Percentiles rank a stretch among this genome's conserved stretches.
phyloP scores from a whole-genome alignment of 1,140 invertebrate genomes.

The Drosophila fuyamai region DNA sequence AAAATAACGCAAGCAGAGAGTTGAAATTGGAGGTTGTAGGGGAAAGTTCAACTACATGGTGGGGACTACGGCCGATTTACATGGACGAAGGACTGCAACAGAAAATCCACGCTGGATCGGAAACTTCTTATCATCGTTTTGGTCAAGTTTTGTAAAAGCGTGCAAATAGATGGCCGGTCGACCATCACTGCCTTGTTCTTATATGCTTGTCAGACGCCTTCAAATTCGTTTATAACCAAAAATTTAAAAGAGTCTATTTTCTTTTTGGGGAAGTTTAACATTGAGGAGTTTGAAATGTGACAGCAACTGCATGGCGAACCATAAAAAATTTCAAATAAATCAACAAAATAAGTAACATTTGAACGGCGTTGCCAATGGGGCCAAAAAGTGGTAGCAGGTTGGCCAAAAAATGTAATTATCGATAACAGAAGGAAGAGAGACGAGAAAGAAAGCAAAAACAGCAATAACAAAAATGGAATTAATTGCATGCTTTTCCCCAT shows the following conservation, averaged over 20 bases:
- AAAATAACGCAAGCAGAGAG: slow-evolving; percentile 60
- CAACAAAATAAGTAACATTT: slow-evolving; percentile 4
- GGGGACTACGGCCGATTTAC: slow-evolving; percentile 32
- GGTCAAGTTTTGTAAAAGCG: slow-evolving; percentile 35
- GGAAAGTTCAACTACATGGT: not conserved
- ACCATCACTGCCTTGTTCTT: slow-evolving; percentile 27
- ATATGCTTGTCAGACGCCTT: slow-evolving; percentile 25
- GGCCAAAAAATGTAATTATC: slow-evolving; percentile 24
- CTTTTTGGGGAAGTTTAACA: slow-evolving; percentile 38
- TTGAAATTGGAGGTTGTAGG: not conserved
- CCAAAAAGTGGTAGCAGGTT: not conserved
- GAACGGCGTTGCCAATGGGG: slow-evolving; percentile 9
- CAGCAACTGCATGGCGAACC: slow-evolving; percentile 28
- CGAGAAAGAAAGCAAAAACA: slow-evolving; percentile 3
- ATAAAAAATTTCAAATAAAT: not conserved
- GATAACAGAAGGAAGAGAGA: slow-evolving; percentile 13
- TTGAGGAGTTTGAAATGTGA: slow-evolving; percentile 48
- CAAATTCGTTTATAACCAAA: slow-evolving; percentile 51
- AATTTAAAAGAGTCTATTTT: slow-evolving; percentile 40
- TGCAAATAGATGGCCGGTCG: slow-evolving; percentile 20
- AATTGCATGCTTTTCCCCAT: not conserved
- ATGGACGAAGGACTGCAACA: slow-evolving; percentile 51
- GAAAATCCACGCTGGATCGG: slow-evolving; percentile 48
- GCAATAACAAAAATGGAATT: slow-evolving; percentile 1
- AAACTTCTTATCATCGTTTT: slow-evolving; percentile 41